Conservation (phyloP, 2,797 vertebrate genomes). For the Xenentodon cancila region DNA sequence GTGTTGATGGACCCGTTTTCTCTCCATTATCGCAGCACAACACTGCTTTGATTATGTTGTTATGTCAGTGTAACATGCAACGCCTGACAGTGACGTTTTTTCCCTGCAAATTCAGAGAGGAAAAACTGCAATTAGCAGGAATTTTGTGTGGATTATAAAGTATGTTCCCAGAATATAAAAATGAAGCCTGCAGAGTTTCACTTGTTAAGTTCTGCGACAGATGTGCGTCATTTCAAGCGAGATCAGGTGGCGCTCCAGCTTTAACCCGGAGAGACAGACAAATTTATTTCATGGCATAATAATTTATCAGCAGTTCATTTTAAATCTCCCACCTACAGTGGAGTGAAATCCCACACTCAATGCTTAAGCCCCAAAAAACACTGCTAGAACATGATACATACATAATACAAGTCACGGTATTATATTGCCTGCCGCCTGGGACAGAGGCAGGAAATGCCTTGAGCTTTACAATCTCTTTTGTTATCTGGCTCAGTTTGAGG, state of each 20-base stretch:
- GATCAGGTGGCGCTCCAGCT: background rate
- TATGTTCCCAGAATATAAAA: too few species aligned
- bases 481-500: slow-evolving; percentile 75
- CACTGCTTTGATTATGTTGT: too few species aligned
- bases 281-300: slow-evolving; percentile 16
- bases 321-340: slow-evolving; percentile 43
- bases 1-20: background rate
- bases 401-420: slow-evolving; percentile 48
- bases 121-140: too few species aligned
- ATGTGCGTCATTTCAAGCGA: slow-evolving; percentile 41
- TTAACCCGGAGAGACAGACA: slow-evolving; percentile 26
- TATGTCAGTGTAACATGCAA: too few species aligned
- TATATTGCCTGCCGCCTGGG: slow-evolving; percentile 58
- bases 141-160: too few species aligned
- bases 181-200: too few species aligned
- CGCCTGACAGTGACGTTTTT: too few species aligned
- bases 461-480: slow-evolving; percentile 78
- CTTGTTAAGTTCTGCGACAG: too few species aligned
- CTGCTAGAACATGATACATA: slow-evolving; percentile 50
- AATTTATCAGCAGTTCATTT: slow-evolving; percentile 14
- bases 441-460: slow-evolving; percentile 81
- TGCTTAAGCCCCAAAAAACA: slow-evolving; percentile 37
- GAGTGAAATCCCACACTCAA: slow-evolving; percentile 46
- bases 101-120: too few species aligned
- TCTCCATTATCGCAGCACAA: too few species aligned